Base-by-base conservation (phyloP, 2,888 invertebrate species). In the Nineta flava region DNA sequence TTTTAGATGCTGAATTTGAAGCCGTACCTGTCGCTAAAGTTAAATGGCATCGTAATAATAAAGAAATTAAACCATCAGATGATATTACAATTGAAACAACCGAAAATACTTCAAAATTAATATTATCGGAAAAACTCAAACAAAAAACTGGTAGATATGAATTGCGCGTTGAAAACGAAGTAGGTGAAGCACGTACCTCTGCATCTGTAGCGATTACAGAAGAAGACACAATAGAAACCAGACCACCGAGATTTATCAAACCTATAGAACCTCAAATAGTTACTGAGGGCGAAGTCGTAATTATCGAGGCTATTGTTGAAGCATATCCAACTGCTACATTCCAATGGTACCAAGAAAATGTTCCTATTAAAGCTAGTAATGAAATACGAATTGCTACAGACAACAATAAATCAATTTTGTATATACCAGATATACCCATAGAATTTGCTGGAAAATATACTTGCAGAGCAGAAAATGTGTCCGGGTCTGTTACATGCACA, bases 81-180 rank as follows among this genome's bases (percentile, higher is more conserved):
- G 77, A 81, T 54, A 76, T 75, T 52, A 63, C 68, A 35, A 77
- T 86, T 47, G 66, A 68, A 6, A 72, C 71, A 16, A 73, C 76
- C 54, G 75, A 79, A 52, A 78, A 73, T 44, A 76, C 70, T 53
- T 83, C 85, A 1, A 75, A 68, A 42, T 67, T 90, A 21, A 74
- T 67, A 56, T 76, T 91, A 52, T 69, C 73, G 35, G 79, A 83
- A 55, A 74, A 77, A 57, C 77, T 77, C 42, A 82, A 81, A 62
- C 82, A 82, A 60, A 83, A 87, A 61, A 76, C 77, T 52, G 94
- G 94, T 26, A 90, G 88, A 66, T 94, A 92, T 65, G 91, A 92
- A 72, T 81, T 91, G 12, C 72, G 82, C 21, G 81, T 87, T n/a
- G 75, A 79, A 58, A 87, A 87, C 66, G 74, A 77, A 52, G 79